A percentile compares a stretch with the other conserved stretches of the same genome.
These are phyloP conservation scores for Laspeyria flexula DNA, from an alignment of 2,888 invertebrate genomes.

Conservation along the genomic window DNA sequence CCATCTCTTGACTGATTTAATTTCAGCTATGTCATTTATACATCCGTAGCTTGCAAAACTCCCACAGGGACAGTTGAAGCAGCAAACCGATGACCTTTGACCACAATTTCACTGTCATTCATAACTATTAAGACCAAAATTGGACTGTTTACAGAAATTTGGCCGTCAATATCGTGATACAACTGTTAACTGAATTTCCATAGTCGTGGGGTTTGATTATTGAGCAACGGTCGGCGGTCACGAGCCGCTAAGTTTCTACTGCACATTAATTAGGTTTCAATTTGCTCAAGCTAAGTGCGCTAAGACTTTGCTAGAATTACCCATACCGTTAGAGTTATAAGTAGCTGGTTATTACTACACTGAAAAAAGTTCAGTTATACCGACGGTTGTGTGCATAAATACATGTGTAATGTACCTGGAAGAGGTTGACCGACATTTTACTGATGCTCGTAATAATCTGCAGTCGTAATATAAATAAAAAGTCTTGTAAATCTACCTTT, in stretches of 20 bases:
- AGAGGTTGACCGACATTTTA: slow-evolving; percentile 20
- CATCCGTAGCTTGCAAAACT: slow-evolving; percentile 35
- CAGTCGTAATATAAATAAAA: slow-evolving; percentile 16
- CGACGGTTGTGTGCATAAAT: slow-evolving; percentile 23
- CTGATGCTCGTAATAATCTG: slow-evolving; percentile 15
- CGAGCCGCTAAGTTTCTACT: slow-evolving; percentile 55
- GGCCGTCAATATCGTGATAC: slow-evolving; percentile 59
- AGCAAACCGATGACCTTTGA: slow-evolving; percentile 54
- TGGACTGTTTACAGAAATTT: slow-evolving; percentile 62
- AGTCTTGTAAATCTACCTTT: slow-evolving; percentile 13
- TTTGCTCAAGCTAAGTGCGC: slow-evolving; percentile 46
- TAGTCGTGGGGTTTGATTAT: slow-evolving; percentile 67
- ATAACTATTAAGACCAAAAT: slow-evolving; percentile 60
- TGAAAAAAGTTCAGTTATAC: slow-evolving; percentile 36
- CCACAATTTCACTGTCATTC: slow-evolving; percentile 59
- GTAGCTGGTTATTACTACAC: slow-evolving; percentile 19
- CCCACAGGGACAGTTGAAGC: slow-evolving; percentile 45
- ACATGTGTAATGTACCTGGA: slow-evolving; percentile 25
- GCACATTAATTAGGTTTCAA: slow-evolving; percentile 55
- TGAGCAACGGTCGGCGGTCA: slow-evolving; percentile 57
- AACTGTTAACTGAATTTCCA: slow-evolving; percentile 67
- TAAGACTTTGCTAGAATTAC: slow-evolving; percentile 26
- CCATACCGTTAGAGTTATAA: slow-evolving; percentile 30
- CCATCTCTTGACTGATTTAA: not conserved
- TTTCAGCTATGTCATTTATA: not conserved